A percentile compares a stretch with the other conserved stretches of the same genome.
These are phyloP conservation scores for Lepus oiostolus DNA, from an alignment of 2,797 vertebrate species.

Conservation along the genomic window DNA sequence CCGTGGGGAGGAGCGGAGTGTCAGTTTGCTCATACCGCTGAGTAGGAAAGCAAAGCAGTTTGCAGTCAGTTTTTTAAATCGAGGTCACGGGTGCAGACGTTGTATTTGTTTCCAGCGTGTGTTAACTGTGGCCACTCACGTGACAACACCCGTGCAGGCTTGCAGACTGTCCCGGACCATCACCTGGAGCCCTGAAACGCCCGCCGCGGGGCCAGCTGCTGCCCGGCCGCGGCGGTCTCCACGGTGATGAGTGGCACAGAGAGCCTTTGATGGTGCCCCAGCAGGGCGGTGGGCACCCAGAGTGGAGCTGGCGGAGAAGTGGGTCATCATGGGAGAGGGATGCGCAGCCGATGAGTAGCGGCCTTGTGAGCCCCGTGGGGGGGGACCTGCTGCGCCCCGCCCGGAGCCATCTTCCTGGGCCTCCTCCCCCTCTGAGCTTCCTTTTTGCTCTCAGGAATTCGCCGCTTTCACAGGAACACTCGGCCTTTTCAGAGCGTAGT, in stretches of 20 bases:
- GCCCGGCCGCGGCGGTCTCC: not conserved
- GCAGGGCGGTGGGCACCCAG: not conserved
- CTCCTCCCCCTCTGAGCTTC: slow-evolving; percentile 40
- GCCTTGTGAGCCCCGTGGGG: not conserved
- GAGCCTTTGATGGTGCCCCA: slow-evolving; percentile 27
- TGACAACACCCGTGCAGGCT: not conserved
- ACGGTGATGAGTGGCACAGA: not conserved
- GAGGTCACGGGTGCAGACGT: not conserved
- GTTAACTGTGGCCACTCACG: not conserved
- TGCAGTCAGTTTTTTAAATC: not conserved
- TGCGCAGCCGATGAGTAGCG: not conserved
- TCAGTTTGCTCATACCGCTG: not conserved
- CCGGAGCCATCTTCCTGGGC: slow-evolving; percentile 21
- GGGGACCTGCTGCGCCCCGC: not conserved
- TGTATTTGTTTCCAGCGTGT: not conserved
- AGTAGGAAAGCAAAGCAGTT: not conserved
- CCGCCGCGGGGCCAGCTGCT: not conserved
- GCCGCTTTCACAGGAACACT: slow-evolving; percentile 70
- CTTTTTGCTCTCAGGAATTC: slow-evolving; percentile 31
- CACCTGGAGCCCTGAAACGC: not conserved
- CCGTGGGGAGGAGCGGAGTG: not conserved
- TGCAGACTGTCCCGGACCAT: no score
- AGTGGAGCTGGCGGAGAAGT: not conserved
- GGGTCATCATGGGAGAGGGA: slow-evolving; percentile 17
- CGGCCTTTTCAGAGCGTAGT: slow-evolving; percentile 74